phyloP scores from a whole-genome alignment of 2,888 invertebrate species.

The Octodonta nipae region DNA sequence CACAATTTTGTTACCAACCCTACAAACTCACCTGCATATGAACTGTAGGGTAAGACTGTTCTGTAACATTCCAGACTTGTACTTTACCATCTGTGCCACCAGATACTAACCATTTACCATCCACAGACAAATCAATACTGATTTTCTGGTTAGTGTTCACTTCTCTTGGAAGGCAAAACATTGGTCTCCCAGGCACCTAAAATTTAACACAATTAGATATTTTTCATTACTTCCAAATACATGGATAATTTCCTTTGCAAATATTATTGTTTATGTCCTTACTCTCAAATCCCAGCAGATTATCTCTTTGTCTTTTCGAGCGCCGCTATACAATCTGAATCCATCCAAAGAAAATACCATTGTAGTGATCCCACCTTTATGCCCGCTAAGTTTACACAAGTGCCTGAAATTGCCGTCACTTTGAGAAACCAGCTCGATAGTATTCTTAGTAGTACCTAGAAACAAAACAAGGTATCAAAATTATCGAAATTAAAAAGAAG shows the following conservation, averaged over 20 bases:
- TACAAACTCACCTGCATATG: slow-evolving; percentile 34
- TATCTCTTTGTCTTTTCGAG: slow-evolving; percentile 70
- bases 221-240: not conserved
- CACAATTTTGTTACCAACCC: too few relatives aligned
- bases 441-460: slow-evolving; percentile 34
- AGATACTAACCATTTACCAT: slow-evolving; percentile 52
- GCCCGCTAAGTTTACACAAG: slow-evolving; percentile 43
- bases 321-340: slow-evolving; percentile 67
- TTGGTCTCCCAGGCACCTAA: slow-evolving; percentile 34
- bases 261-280: slow-evolving; percentile 19
- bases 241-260: slow-evolving; percentile 9
- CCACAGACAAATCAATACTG: slow-evolving; percentile 63
- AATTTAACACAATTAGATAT: slow-evolving; percentile 15
- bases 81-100: slow-evolving; percentile 62
- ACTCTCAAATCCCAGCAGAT: slow-evolving; percentile 80
- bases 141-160: slow-evolving; percentile 75
- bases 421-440: slow-evolving; percentile 34
- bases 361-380: slow-evolving; percentile 70
- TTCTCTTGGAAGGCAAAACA: slow-evolving; percentile 42
- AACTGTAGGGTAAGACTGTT: slow-evolving; percentile 28
- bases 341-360: slow-evolving; percentile 72
- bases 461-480: not conserved
- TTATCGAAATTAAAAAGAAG: not conserved
- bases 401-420: slow-evolving; percentile 33
- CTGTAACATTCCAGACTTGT: slow-evolving; percentile 51